phyloP scores from a whole-genome alignment of 64 coral and sea anemone species.

The Montipora sp. region DNA sequence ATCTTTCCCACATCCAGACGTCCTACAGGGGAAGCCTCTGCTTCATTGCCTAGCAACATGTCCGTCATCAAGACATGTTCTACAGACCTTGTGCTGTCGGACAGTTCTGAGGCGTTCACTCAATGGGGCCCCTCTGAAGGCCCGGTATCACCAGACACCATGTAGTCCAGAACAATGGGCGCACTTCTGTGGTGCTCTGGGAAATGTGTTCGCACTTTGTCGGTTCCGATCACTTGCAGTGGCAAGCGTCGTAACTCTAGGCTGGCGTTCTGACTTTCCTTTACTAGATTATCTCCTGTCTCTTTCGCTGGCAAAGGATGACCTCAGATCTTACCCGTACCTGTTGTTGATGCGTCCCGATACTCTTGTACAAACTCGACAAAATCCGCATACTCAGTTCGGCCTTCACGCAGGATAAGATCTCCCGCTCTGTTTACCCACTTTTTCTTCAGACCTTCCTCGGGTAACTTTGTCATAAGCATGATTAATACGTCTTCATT shows the following conservation, averaged over 20 bases:
- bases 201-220: background rate
- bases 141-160: background rate
- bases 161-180: background rate
- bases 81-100: background rate
- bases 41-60: constrained; percentile 6
- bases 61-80: no score
- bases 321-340: constrained; percentile 69
- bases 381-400: constrained; percentile 58
- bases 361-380: constrained; percentile 45
- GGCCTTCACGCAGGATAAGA: constrained; percentile 58
- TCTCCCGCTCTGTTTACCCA: constrained; percentile 79
- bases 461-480: constrained; percentile 78
- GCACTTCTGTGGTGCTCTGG: constrained; percentile 39
- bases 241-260: constrained; percentile 54
- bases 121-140: no score
- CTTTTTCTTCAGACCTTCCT: constrained; percentile 75
- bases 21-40: constrained; percentile 61
- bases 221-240: constrained; percentile 32
- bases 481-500: constrained; percentile 75
- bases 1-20: constrained; percentile 56
- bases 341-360: constrained; percentile 78
- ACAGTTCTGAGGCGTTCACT: no score
- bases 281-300: constrained; percentile 2
- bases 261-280: constrained; percentile 27
- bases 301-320: background rate